phyloP scores from a whole-genome alignment of 2,888 invertebrate species.

The Aleiodes leptofemur region DNA sequence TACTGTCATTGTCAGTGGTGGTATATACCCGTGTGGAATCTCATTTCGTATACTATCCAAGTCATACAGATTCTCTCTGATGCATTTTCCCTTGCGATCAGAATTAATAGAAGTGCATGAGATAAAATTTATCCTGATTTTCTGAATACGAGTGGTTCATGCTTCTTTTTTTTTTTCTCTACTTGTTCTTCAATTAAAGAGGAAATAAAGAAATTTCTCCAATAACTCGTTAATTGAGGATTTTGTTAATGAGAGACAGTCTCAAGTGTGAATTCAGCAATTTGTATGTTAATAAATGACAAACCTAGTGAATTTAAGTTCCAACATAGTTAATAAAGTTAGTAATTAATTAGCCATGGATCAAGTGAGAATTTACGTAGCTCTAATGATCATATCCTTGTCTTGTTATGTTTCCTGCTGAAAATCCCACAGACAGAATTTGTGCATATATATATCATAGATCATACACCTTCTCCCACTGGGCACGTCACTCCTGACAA shows the following conservation, averaged over 20 bases:
- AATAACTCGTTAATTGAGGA: no score
- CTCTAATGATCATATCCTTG: constrained; percentile 21
- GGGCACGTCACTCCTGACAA: constrained; percentile 36
- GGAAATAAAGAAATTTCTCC: no score
- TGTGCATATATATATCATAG: constrained; percentile 13
- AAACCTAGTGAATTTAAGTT: not conserved
- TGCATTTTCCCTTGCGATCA: constrained; percentile 24
- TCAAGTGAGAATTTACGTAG: constrained; percentile 2
- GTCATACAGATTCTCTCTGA: constrained; percentile 5
- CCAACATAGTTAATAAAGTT: not conserved
- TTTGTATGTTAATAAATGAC: not conserved
- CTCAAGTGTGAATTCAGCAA: not conserved
- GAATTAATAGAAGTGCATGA: constrained; percentile 25
- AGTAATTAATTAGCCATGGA: constrained; percentile 6
- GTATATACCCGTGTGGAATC: constrained; percentile 34
- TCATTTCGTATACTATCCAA: constrained; percentile 31
- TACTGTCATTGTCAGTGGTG: constrained; percentile 40
- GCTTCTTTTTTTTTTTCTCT: no score
- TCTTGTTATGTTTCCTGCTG: constrained; percentile 17
- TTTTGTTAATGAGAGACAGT: no score
- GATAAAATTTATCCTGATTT: not conserved
- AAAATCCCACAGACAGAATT: not conserved
- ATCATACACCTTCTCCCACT: constrained; percentile 3
- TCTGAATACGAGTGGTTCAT: not conserved
- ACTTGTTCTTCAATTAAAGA: no score